These are phyloP conservation scores for Macaria notata DNA, from an alignment of 2,888 invertebrate genomes.

Conservation along the genomic window DNA sequence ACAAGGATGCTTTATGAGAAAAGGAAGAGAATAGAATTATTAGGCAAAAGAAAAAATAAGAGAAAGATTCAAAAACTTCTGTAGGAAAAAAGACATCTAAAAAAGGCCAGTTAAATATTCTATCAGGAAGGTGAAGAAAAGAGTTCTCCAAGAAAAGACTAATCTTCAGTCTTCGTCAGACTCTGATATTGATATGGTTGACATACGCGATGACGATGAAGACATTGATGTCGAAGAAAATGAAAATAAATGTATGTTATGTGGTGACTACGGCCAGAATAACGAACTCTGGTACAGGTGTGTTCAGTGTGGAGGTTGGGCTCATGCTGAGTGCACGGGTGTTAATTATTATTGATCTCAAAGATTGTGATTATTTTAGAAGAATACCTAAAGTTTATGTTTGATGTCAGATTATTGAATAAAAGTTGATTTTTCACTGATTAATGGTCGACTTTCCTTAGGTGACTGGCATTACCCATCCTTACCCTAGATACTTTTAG, in stretches of 20 bases:
- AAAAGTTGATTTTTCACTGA: background rate
- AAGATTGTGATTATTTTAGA: background rate
- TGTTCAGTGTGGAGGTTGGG: conserved; percentile 1
- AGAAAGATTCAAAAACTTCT: background rate
- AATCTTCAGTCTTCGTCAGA: background rate
- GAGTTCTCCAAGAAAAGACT: background rate
- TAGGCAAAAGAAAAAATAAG: background rate
- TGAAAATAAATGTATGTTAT: conserved; percentile 1
- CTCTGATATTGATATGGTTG: conserved; percentile 3
- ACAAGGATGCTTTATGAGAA: background rate
- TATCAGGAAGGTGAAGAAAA: conserved; percentile 3
- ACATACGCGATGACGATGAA: background rate
- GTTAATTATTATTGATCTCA: background rate
- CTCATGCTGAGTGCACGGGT: background rate
- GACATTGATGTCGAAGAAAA: background rate
- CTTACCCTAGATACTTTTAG: background rate
- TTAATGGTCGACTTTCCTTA: conserved; percentile 1
- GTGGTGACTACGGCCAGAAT: conserved; percentile 1
- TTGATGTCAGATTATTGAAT: conserved; percentile 3
- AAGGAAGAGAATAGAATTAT: conserved; percentile 1
- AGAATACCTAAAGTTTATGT: background rate
- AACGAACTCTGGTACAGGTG: conserved; percentile 2
- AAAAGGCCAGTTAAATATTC: conserved; percentile 2
- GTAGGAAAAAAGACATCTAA: conserved; percentile 1
- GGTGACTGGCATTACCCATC: background rate